Evolutionary conservation across 1,140 invertebrate species (phyloP).

Genomic region (Cotesia chilonis): DNA sequence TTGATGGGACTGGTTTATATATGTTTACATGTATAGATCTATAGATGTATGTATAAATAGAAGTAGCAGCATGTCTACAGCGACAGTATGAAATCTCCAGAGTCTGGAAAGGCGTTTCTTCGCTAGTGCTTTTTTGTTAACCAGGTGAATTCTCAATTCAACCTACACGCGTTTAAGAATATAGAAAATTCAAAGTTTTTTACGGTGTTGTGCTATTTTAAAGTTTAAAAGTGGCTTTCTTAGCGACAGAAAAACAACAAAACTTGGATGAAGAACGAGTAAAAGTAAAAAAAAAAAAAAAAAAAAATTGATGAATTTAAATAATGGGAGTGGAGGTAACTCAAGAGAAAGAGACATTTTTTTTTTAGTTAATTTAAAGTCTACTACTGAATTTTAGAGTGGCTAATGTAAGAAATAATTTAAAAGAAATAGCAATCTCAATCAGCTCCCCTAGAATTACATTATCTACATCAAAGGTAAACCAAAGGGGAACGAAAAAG

Average conservation of each 20-base stretch:
- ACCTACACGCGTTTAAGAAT: slow-evolving; percentile 17
- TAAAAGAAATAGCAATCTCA: too few species aligned
- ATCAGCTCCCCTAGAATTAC: too few species aligned
- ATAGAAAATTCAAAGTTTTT: slow-evolving; percentile 32
- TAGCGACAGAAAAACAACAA: slow-evolving; percentile 7
- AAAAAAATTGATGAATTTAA: background rate
- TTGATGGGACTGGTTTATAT: slow-evolving; percentile 16
- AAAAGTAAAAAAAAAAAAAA: background rate
- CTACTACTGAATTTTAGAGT: too few species aligned
- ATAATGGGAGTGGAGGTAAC: background rate
- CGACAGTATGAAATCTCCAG: too few species aligned
- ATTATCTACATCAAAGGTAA: too few species aligned
- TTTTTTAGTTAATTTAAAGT: too few species aligned
- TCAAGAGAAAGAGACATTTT: too few species aligned
- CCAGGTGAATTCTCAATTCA: slow-evolving; percentile 34
- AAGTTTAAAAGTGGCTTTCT: slow-evolving; percentile 33
- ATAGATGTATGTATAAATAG: background rate
- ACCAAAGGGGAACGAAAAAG: slow-evolving; percentile 11
- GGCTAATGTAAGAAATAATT: too few species aligned
- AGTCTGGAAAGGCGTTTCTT: slow-evolving; percentile 19
- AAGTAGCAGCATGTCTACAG: too few species aligned
- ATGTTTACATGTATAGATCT: slow-evolving; percentile 5
- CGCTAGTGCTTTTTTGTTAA: slow-evolving; percentile 19
- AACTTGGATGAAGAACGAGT: background rate
- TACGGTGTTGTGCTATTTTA: slow-evolving; percentile 25